Conservation (phyloP, 2,797 vertebrate species). For the Miichthys miiuy region DNA sequence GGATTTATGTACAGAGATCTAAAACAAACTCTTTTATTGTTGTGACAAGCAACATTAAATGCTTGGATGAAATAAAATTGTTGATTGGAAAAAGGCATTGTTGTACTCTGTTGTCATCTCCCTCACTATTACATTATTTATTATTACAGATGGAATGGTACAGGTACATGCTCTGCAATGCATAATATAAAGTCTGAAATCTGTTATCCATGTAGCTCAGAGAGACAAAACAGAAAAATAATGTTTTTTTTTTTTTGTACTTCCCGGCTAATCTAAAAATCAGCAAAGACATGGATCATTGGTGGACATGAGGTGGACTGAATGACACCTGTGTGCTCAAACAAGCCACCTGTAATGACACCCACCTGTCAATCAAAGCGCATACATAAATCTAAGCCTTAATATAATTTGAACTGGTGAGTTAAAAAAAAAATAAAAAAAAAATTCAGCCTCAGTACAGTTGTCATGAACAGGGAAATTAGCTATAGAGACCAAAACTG, state of each 20-base stretch:
- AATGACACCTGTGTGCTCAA: no score
- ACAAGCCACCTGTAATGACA: no score
- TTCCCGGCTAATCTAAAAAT: no score
- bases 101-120: background rate
- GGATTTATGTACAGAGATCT: constrained; percentile 29
- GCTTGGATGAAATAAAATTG: background rate
- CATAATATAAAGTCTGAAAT: background rate
- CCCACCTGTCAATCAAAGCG: no score
- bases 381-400: no score
- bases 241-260: background rate
- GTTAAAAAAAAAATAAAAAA: no score
- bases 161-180: background rate
- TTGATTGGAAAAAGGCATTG: background rate
- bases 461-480: no score
- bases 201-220: background rate
- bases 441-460: no score
- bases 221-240: accelerated
- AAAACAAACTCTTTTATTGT: constrained; percentile 25
- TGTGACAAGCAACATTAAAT: constrained; percentile 16
- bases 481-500: no score
- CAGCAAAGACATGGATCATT: no score
- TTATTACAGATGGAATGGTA: background rate
- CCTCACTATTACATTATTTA: background rate
- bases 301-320: no score
- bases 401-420: no score